A percentile compares a stretch with the other conserved stretches of the same genome.
Evolutionary conservation across 23 tunicate genomes (phyloP).

Genomic region (Clavelina lepadiformis): DNA sequence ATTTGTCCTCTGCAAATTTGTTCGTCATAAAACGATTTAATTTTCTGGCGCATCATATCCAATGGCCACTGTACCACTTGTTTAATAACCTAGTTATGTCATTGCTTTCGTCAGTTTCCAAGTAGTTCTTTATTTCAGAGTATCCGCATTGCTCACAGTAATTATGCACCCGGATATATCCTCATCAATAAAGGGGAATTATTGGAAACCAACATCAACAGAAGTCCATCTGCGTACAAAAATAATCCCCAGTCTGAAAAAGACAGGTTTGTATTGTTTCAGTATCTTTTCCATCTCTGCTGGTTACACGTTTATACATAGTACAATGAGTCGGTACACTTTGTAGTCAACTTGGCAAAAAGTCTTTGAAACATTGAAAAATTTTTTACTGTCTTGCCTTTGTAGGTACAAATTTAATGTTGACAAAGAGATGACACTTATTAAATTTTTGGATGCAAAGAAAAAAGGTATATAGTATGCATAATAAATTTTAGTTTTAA

Average conservation of each 20-base stretch:
- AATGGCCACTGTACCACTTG: too few species aligned
- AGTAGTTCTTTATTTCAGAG: slow-evolving; percentile 22
- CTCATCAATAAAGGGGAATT: slow-evolving; percentile 79
- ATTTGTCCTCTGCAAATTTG: too few species aligned
- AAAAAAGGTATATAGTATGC: slow-evolving; percentile 32
- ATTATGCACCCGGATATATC: slow-evolving; percentile 57
- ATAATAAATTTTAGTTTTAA: not conserved
- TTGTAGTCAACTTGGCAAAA: not conserved
- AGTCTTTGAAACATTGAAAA: not conserved
- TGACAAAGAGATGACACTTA: slow-evolving; percentile 77
- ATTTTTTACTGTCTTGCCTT: not conserved
- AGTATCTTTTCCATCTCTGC: too few species aligned
- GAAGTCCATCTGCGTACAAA: slow-evolving; percentile 80
- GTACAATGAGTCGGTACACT: not conserved
- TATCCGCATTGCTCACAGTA: slow-evolving; percentile 50
- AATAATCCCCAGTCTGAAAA: slow-evolving; percentile 71
- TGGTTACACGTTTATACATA: not conserved
- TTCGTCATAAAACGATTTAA: too few species aligned
- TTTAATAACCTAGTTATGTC: too few species aligned
- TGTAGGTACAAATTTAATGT: slow-evolving; percentile 71
- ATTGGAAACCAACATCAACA: slow-evolving; percentile 68
- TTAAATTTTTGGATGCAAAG: slow-evolving; percentile 60
- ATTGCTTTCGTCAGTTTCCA: not conserved
- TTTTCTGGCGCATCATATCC: too few species aligned
- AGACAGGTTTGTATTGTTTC: too few species aligned